A percentile compares a stretch with the other conserved stretches of the same genome.
Evolutionary conservation across 2,888 invertebrate species (phyloP).

Genomic region (Belgica antarctica): DNA sequence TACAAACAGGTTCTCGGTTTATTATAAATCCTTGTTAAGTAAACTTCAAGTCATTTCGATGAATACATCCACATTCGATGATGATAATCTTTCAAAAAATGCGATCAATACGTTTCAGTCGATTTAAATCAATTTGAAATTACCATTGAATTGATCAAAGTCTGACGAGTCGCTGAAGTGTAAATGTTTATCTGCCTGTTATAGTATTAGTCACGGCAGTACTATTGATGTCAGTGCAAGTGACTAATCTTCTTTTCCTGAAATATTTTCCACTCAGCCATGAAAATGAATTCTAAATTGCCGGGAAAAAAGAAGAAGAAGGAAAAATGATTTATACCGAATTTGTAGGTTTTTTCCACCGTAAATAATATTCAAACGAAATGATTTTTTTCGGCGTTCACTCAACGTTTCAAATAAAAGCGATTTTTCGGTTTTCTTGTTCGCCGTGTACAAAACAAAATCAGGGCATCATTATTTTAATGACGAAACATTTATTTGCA

Average conservation of each 20-base stretch:
- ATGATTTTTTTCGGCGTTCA: conserved; percentile 29
- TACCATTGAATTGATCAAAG: no score
- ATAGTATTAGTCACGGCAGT: conserved; percentile 4
- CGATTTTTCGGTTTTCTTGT: conserved; percentile 17
- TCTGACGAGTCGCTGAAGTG: no score
- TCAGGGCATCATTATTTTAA: conserved; percentile 41
- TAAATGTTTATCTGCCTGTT: background rate
- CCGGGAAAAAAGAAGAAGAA: no score
- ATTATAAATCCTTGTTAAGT: no score
- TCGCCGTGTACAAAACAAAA: conserved; percentile 20
- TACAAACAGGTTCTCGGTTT: no score
- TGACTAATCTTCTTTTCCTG: conserved; percentile 36
- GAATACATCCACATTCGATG: no score
- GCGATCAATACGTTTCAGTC: no score
- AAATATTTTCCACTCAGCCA: conserved; percentile 12
- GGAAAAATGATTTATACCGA: conserved; percentile 39
- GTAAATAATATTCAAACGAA: conserved; percentile 37
- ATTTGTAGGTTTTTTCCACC: conserved; percentile 38
- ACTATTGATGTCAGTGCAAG: conserved; percentile 15
- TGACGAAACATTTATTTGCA: conserved; percentile 42
- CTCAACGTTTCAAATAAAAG: background rate
- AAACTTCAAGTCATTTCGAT: no score
- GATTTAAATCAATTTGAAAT: no score
- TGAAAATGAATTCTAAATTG: conserved; percentile 27
- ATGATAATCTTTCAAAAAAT: no score